Evolutionary conservation across 2,797 vertebrate genomes (phyloP), one percentile per base, ranked within the genome.

Genomic region (Micromesistius poutassou): DNA sequence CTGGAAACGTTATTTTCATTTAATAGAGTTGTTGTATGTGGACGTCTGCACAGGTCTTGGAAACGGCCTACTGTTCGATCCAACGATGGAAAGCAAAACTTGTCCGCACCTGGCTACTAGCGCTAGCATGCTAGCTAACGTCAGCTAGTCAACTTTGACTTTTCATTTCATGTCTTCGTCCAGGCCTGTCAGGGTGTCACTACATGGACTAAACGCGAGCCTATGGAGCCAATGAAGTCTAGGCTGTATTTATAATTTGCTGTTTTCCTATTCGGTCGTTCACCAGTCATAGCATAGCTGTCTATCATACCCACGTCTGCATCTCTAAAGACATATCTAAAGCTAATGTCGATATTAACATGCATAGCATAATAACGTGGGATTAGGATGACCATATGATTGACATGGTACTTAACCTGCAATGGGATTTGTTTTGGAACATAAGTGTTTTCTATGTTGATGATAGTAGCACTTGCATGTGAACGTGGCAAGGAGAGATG

Each of bases 71-170:
- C 42, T 46, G 16, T 46, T 22, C 5, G 50, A 55, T 55, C 19
- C 22, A 55, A 55, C 50, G 12, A 46, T 55, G 7, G 6, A 55
- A 55, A 55, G 19, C 50, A n/a, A 73, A 2, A 73, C 28, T 31
- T 71, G 25, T 22, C 12, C 10, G 22, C 50, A 71, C 62, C 0
- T 4, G 50, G 50, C 50, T 55, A 55, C 66, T 70, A 38, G 22
- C 82, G 80, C 81, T 87, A 80, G 82, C 87, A 88, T 77, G 80
- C 81, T 10, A 79, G 77, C 82, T 79, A 70, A 73, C 80, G 84
- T 36, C 78, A 74, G 87, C 81, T 87, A 72, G 68, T 70, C 35
- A 87, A 81, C 80, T 76, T 76, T 62, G 77, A 81, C 78, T 76
- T 84, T 79, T 78, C 79, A 74, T 79, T 25, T 74, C 71, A 40